Evolutionary conservation across 2,888 invertebrate species (phyloP).

Genomic region (Macaria notata): DNA sequence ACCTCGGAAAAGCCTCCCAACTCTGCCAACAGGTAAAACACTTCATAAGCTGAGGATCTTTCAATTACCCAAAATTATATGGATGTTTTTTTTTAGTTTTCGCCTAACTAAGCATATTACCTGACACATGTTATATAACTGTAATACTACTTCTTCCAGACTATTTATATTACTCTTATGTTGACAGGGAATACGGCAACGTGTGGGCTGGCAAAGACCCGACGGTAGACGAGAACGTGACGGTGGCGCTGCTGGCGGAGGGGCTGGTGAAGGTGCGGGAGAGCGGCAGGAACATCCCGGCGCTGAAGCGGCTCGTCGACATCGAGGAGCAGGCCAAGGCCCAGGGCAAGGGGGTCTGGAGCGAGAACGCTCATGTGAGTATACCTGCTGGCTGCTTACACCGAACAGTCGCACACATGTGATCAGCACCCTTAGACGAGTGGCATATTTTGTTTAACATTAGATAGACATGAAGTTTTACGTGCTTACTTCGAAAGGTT

Average conservation of each 20-base stretch:
- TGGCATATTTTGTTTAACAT: no score
- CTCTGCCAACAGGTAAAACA: conserved; percentile 79
- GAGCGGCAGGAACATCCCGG: conserved; percentile 82
- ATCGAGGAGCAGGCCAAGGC: conserved; percentile 95
- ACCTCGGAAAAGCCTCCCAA: conserved; percentile 92
- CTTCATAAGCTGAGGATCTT: background rate
- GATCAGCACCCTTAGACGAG: no score
- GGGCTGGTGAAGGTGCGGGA: conserved; percentile 92
- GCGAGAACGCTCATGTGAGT: conserved; percentile 63
- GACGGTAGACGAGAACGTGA: conserved; percentile 91
- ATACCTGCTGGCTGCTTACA: background rate
- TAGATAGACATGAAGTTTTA: no score
- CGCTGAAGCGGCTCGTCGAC: conserved; percentile 87
- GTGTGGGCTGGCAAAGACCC: conserved; percentile 93
- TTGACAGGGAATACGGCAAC: conserved; percentile 88
- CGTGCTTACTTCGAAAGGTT: no score
- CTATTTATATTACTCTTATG: no score
- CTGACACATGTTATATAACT: no score
- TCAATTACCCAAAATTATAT: no score
- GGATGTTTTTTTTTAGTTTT: no score
- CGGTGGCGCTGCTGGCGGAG: conserved; percentile 93
- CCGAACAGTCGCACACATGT: no score
- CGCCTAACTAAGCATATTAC: no score
- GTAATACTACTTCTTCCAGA: no score
- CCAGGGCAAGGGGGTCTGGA: conserved; percentile 93